These are phyloP conservation scores for Andrena dorsata DNA, from an alignment of 2,888 invertebrate species.

Conservation along the genomic window DNA sequence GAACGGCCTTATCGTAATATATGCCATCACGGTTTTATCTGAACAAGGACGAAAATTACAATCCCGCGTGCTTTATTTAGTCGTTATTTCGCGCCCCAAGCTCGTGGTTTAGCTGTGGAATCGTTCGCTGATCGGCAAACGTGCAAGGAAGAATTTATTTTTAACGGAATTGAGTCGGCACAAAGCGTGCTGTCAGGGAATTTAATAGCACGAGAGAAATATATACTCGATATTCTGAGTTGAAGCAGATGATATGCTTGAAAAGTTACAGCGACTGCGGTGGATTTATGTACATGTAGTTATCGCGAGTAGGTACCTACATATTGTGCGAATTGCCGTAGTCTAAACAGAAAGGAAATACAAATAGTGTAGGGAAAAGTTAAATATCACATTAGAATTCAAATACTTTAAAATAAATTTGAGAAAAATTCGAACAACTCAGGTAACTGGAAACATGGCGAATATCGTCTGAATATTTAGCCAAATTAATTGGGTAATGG, in stretches of 20 bases:
- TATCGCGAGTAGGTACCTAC: too few species aligned
- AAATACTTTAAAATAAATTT: too few species aligned
- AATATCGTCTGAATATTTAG: too few species aligned
- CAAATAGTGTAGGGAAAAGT: too few species aligned
- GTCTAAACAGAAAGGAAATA: too few species aligned
- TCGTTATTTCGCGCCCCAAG: constrained; percentile 62
- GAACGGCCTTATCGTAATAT: constrained; percentile 68
- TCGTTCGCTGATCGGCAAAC: constrained; percentile 27
- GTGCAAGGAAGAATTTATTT: constrained; percentile 38
- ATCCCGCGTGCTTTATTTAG: constrained; percentile 60
- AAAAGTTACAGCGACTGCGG: background rate
- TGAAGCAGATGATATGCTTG: background rate
- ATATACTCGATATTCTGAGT: background rate
- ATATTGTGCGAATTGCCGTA: too few species aligned
- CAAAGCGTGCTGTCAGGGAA: background rate
- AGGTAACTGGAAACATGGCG: too few species aligned
- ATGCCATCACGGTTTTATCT: constrained; percentile 68
- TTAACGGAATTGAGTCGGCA: constrained; percentile 27
- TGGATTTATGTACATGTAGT: background rate
- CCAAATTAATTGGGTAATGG: too few species aligned
- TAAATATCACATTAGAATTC: too few species aligned
- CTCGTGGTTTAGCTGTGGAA: constrained; percentile 18
- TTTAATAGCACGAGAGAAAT: constrained; percentile 27
- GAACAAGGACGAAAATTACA: constrained; percentile 60
- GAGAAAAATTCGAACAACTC: too few species aligned